Evolutionary conservation across 2,113 vertebrate genomes (phyloP).

Genomic region (Oreochromis tanganicae): DNA sequence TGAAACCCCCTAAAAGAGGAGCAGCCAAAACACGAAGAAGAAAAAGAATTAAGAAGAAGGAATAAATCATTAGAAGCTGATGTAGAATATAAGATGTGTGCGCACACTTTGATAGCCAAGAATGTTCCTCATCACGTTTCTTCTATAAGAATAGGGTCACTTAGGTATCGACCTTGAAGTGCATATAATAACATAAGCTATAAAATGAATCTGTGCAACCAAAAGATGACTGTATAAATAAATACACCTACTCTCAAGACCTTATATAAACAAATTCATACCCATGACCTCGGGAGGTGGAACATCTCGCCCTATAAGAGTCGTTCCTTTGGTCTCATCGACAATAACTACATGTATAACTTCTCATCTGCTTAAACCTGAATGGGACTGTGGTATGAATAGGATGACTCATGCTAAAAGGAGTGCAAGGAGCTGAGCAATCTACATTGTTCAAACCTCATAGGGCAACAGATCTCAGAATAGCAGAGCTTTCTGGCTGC

Average conservation of each 20-base stretch:
- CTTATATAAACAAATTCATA: not conserved
- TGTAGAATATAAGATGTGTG: not conserved
- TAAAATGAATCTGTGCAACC: not conserved
- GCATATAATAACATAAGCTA: not conserved
- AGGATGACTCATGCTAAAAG: not conserved
- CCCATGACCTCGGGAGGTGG: not conserved
- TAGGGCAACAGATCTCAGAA: not conserved
- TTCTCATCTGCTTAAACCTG: not conserved
- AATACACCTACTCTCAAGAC: not conserved
- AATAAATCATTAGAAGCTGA: not conserved
- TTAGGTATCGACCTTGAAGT: not conserved
- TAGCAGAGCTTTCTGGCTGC: not conserved
- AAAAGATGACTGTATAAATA: not conserved
- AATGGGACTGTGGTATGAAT: not conserved
- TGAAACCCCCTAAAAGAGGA: not conserved
- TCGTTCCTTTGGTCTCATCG: not conserved
- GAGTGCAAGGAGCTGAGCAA: not conserved
- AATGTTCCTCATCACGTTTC: not conserved
- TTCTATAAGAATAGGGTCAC: not conserved
- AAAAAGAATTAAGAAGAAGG: not conserved
- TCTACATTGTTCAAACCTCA: not conserved
- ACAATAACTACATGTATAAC: not conserved
- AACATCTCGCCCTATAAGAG: accelerated
- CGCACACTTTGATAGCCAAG: not conserved
- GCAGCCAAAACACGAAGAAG: not conserved